Evolutionary conservation across 2,113 vertebrate species (phyloP).

Genomic region (Salvator merianae): DNA sequence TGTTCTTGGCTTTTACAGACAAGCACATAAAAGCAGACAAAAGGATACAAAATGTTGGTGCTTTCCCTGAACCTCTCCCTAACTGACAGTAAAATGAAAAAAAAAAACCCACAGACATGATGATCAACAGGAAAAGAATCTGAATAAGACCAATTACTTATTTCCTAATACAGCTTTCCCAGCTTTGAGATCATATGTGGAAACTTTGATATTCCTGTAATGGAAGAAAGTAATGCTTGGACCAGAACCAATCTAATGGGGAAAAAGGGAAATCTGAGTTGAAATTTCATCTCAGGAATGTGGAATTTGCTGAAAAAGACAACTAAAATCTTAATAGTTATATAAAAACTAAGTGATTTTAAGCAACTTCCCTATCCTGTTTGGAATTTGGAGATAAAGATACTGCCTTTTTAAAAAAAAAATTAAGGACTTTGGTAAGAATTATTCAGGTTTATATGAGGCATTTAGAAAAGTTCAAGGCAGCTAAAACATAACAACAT

Average conservation of each 20-base stretch:
- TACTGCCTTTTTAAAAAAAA: too few relatives aligned
- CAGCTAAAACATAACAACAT: too few relatives aligned
- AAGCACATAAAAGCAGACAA: background rate
- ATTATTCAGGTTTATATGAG: too few relatives aligned
- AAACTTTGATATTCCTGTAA: constrained; percentile 7
- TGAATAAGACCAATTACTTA: background rate
- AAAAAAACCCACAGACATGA: background rate
- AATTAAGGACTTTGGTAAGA: too few relatives aligned
- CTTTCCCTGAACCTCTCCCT: background rate
- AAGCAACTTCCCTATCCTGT: too few relatives aligned
- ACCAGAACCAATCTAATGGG: background rate
- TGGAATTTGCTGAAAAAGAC: background rate
- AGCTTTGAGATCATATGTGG: background rate
- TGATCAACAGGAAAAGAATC: constrained; percentile 1
- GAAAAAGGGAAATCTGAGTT: background rate
- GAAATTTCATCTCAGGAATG: background rate
- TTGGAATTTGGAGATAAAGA: too few relatives aligned
- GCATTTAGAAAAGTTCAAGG: too few relatives aligned
- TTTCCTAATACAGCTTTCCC: background rate
- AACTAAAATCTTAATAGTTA: too few relatives aligned
- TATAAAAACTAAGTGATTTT: too few relatives aligned
- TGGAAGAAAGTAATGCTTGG: constrained; percentile 3
- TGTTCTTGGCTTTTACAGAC: background rate
- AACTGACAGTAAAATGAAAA: background rate
- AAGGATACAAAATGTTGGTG: background rate